Evolutionary conservation across 2,888 invertebrate species (phyloP).

Genomic region (Yponomeuta cagnagella): DNA sequence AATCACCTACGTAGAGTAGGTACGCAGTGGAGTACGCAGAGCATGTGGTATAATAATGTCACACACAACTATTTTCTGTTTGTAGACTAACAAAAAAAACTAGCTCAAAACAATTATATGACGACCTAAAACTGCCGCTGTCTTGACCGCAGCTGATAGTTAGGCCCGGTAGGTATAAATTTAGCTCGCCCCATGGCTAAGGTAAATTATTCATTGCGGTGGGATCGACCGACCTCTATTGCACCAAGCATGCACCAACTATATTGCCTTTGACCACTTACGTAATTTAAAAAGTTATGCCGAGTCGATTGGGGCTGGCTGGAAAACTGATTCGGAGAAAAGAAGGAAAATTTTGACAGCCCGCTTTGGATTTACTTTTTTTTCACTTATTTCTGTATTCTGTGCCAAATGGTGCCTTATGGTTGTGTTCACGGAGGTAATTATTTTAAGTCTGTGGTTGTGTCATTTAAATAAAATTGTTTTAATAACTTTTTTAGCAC

Average conservation of each 20-base stretch:
- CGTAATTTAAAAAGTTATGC: not conserved
- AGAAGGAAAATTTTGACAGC: constrained; percentile 21
- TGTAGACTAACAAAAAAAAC: not conserved
- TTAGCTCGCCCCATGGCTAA: constrained; percentile 22
- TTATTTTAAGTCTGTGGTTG: no score
- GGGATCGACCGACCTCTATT: constrained; percentile 33
- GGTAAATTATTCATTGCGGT: constrained; percentile 49
- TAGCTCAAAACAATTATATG: not conserved
- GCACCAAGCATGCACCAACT: constrained; percentile 16
- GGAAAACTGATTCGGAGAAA: constrained; percentile 20
- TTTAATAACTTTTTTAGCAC: no score
- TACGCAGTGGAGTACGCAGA: no score
- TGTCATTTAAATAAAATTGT: no score
- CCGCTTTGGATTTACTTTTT: not conserved
- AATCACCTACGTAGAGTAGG: no score
- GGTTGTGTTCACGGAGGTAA: no score
- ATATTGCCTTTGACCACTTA: not conserved
- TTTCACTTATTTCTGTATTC: not conserved
- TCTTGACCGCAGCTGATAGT: not conserved
- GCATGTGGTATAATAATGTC: no score
- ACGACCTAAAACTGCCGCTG: not conserved
- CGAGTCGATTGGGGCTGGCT: not conserved
- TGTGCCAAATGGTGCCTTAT: no score
- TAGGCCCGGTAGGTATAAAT: constrained; percentile 19
- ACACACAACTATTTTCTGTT: no score